Base-by-base conservation (phyloP, 2,113 vertebrate genomes). In the Dissostichus mawsoni region DNA sequence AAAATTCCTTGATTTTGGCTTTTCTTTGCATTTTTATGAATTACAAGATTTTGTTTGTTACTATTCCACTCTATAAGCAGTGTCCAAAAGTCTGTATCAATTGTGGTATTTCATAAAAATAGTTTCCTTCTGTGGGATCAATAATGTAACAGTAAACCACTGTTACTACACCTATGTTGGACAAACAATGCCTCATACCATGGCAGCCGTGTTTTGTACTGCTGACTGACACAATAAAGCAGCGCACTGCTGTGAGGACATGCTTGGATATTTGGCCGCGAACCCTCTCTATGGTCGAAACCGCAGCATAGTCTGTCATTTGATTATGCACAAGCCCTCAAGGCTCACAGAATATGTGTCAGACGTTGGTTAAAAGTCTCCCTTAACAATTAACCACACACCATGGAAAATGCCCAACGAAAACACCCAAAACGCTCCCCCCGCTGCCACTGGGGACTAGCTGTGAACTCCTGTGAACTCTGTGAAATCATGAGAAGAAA, bases 361-460 rank as follows among this genome's bases (percentile, higher is more conserved):
- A 93, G 93, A 92, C 84, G n/a, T 70, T 90, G 89, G 89, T 90
- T 93, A 86, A 87, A 92, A 89, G 83, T 92, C 89, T 88, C 90
- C 89, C 83, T 82, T 88, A 93, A 94, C 89, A 93, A 90, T 90
- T 87, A 94, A 95, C 91, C 91, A 85, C 93, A 93, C 78, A 63
- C 75, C 85, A 89, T 92, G 92, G 91, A 95, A 94, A 86, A 84
- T 87, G 78, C 88, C 83, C 84, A 91, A 92, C 51, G 65, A 90
- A 93, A 93, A 93, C 91, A 92, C 85, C 87, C 80, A 64, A 86
- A 33, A 63, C 58, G 20, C 80, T 41, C 88, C 70, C 59, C 56
- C 56, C 6, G 47, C 84, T 89, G 84, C 86, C 85, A 71, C 68
- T 77, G 86, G 92, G 86, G 84, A 93, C 88, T 82, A 29, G 48